Percentiles rank a stretch among this genome's conserved stretches.
Evolutionary conservation across 2,797 vertebrate species (phyloP).

Genomic region (Lutjanus campechanus): DNA sequence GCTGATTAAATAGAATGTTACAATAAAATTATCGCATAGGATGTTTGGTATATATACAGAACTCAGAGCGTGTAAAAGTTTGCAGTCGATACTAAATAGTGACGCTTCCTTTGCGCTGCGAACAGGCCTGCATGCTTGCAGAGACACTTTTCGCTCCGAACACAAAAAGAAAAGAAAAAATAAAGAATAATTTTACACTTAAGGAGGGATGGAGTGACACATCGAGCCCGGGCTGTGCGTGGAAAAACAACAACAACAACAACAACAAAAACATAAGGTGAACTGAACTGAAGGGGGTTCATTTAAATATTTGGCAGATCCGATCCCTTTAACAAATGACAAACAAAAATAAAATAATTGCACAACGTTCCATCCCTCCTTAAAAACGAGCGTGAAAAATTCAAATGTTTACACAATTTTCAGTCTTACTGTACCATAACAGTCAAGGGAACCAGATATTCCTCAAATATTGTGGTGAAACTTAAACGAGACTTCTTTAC

Average conservation of each 20-base stretch:
- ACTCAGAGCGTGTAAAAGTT: slow-evolving; percentile 61
- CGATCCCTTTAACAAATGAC: slow-evolving; percentile 63
- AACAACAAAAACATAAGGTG: background rate
- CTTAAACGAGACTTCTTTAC: slow-evolving; percentile 64
- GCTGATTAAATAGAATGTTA: slow-evolving; percentile 91
- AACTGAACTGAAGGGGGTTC: background rate
- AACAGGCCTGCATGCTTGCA: slow-evolving; percentile 56
- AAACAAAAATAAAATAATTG: slow-evolving; percentile 64
- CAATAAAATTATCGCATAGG: slow-evolving; percentile 87
- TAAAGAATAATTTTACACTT: background rate
- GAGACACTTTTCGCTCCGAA: slow-evolving; percentile 41
- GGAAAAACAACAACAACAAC: no score
- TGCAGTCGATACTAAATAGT: slow-evolving; percentile 42
- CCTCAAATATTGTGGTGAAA: slow-evolving; percentile 66
- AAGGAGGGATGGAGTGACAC: slow-evolving; percentile 48
- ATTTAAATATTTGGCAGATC: slow-evolving; percentile 74
- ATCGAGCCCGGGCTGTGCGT: slow-evolving; percentile 21
- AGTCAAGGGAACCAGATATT: slow-evolving; percentile 62
- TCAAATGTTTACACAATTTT: slow-evolving; percentile 72
- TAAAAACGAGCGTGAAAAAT: slow-evolving; percentile 54
- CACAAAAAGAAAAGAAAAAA: background rate
- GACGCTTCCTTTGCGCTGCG: slow-evolving; percentile 43
- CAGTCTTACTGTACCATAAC: slow-evolving; percentile 78
- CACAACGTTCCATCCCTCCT: slow-evolving; percentile 63
- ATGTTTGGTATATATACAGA: slow-evolving; percentile 87